These are phyloP conservation scores for Lophius americanus DNA, from an alignment of 2,797 vertebrate genomes.

Conservation along the genomic window DNA sequence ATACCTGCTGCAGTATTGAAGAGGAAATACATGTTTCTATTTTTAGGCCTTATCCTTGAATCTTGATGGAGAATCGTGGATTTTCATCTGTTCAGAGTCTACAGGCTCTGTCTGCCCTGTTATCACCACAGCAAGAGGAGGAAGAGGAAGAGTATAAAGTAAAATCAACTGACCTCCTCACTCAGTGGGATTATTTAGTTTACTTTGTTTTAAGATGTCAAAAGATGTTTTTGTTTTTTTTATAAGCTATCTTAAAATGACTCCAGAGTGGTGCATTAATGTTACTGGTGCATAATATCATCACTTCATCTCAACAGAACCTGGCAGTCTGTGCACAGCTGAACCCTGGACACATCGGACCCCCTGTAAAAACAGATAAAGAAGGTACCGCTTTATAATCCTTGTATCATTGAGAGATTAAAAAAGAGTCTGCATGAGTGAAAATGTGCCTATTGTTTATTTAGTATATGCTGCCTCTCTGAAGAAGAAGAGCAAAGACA, in stretches of 20 bases:
- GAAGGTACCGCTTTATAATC: conserved; percentile 41
- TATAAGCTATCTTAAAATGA: background rate
- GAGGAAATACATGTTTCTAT: background rate
- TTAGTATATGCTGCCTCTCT: conserved; percentile 38
- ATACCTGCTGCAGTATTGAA: background rate
- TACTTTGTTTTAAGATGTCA: background rate
- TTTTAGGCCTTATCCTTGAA: accelerated
- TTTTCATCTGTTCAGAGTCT: conserved; percentile 54
- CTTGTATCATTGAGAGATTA: background rate
- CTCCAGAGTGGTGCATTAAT: too few relatives aligned
- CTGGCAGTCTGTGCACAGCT: conserved; percentile 30
- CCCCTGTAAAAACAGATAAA: conserved; percentile 36
- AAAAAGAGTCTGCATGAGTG: background rate
- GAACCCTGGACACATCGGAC: conserved; percentile 75
- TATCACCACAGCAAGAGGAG: conserved; percentile 51
- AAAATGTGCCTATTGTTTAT: background rate
- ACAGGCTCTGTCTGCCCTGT: conserved; percentile 70
- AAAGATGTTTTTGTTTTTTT: background rate
- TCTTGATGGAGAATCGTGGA: conserved; percentile 62
- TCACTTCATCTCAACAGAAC: conserved; percentile 42
- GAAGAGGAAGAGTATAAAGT: conserved; percentile 51
- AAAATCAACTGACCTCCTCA: conserved; percentile 19
- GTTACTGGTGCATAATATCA: background rate
- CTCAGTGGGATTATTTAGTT: background rate
- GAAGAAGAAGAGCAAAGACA: conserved; percentile 69